These are phyloP conservation scores for Sarcophaga carnaria DNA, from an alignment of 2,888 invertebrate genomes.

Conservation along the genomic window DNA sequence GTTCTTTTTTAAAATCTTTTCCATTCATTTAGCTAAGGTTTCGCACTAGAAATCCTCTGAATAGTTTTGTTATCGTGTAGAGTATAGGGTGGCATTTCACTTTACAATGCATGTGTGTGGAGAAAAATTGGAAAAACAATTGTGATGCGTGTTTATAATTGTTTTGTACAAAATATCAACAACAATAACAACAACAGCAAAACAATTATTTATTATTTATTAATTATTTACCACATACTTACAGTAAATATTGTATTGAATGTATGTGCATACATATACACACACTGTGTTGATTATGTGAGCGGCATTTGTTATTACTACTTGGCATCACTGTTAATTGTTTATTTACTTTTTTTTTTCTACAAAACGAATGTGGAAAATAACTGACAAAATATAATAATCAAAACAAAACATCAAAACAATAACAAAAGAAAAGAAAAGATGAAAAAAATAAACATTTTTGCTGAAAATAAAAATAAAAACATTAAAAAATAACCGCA, in stretches of 20 bases:
- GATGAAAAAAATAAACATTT: not conserved
- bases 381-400: constrained; percentile 71
- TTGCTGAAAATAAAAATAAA: constrained; percentile 41
- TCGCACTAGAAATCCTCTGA: too few relatives aligned
- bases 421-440: constrained; percentile 45
- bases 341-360: not conserved
- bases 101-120: not conserved
- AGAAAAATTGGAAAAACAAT: constrained; percentile 25
- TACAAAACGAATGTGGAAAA: constrained; percentile 71
- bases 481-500: constrained; percentile 63
- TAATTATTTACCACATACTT: constrained; percentile 40
- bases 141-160: constrained; percentile 45
- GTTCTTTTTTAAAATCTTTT: too few relatives aligned
- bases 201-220: not conserved
- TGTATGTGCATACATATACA: not conserved
- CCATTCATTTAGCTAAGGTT: too few relatives aligned
- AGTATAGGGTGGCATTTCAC: not conserved
- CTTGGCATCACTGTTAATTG: constrained; percentile 6
- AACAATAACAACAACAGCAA: not conserved
- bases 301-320: not conserved
- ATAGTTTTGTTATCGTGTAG: too few relatives aligned
- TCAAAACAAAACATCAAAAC: constrained; percentile 69
- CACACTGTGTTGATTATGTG: not conserved
- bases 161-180: constrained; percentile 17
- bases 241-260: not conserved